A percentile compares a stretch with the other conserved stretches of the same genome.
phyloP scores from a whole-genome alignment of 1,140 invertebrate species.

The Bombus pascuorum region DNA sequence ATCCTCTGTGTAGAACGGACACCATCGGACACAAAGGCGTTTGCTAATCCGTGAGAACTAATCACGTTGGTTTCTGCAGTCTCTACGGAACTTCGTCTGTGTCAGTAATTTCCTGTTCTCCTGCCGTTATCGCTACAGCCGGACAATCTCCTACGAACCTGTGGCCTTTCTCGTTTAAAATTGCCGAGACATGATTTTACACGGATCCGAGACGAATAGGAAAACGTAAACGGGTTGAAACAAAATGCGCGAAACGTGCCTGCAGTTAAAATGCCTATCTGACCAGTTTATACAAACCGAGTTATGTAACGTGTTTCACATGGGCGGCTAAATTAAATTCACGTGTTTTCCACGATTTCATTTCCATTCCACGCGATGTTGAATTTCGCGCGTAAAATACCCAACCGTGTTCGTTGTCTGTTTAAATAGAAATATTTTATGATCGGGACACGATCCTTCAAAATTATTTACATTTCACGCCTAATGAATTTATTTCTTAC shows the following conservation, averaged over 20 bases:
- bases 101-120: slow-evolving; percentile 25
- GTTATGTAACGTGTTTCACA: not conserved
- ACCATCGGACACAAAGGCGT: slow-evolving; percentile 3
- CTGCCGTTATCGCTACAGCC: not conserved
- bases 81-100: not conserved
- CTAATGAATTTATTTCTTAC: no score
- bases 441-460: not conserved
- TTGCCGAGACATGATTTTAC: not conserved
- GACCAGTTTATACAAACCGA: slow-evolving; percentile 27
- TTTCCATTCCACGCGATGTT: not conserved
- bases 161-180: not conserved
- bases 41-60: slow-evolving; percentile 35
- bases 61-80: slow-evolving; percentile 21
- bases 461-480: no score
- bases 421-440: not conserved
- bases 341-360: not conserved
- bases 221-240: not conserved
- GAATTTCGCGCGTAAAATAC: not conserved
- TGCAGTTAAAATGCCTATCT: not conserved
- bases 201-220: not conserved
- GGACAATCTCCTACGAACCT: not conserved
- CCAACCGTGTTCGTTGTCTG: not conserved
- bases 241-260: not conserved
- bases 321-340: not conserved
- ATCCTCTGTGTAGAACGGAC: not conserved